These are phyloP conservation scores for Ciconia maguari DNA, from an alignment of 2,113 vertebrate genomes.

Conservation along the genomic window DNA sequence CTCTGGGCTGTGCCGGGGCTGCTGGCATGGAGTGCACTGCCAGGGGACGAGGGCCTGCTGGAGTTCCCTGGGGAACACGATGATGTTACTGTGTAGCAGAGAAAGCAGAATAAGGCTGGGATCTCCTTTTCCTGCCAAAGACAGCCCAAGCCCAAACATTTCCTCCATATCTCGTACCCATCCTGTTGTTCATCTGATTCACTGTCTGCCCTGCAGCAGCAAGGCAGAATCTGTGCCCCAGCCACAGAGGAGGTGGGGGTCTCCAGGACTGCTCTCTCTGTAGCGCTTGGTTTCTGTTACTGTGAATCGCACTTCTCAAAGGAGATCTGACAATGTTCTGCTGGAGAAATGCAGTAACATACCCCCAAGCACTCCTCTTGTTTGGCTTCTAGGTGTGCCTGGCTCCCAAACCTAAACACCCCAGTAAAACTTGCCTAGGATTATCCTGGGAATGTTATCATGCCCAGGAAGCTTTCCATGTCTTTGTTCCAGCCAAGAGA, in stretches of 20 bases:
- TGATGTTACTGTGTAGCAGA: constrained; percentile 71
- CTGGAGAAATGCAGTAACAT: background rate
- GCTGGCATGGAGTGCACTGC: constrained; percentile 72
- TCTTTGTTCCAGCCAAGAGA: background rate
- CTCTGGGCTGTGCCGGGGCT: constrained; percentile 75
- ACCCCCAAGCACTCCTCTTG: constrained; percentile 2
- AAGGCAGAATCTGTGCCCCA: background rate
- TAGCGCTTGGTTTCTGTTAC: accelerated
- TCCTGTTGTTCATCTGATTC: background rate
- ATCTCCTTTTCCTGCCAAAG: background rate
- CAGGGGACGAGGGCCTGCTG: constrained; percentile 79
- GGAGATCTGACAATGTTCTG: background rate
- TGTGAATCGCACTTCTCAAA: background rate
- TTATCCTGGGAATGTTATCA: background rate
- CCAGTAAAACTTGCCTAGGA: background rate
- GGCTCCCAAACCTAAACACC: background rate
- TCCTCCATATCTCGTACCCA: background rate
- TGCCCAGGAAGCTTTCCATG: background rate
- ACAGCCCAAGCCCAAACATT: background rate
- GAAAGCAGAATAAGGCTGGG: constrained; percentile 21
- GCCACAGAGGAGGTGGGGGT: background rate
- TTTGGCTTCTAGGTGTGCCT: background rate
- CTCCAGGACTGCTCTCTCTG: background rate
- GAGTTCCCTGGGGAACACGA: constrained; percentile 79
- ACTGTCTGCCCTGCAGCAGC: background rate